Conservation (phyloP, 2,888 invertebrate species). For the Ptychoptera albimana region DNA sequence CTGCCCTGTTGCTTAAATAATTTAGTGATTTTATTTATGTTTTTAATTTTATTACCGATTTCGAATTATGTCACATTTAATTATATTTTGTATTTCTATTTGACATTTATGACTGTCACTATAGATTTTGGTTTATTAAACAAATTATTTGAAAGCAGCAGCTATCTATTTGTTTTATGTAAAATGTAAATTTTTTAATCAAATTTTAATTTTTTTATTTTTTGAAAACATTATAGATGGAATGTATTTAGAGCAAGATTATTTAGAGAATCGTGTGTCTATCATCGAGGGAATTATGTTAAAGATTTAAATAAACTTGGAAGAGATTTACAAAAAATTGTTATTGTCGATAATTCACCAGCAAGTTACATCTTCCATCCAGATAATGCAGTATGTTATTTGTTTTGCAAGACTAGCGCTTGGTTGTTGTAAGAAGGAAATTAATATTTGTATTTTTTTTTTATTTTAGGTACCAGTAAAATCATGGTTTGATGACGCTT, state of each 20-base stretch:
- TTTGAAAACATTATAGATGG: constrained; percentile 45
- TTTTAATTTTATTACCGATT: too few species aligned
- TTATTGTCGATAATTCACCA: constrained; percentile 99
- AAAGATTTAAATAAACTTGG: constrained; percentile 98
- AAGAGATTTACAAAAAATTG: constrained; percentile 86
- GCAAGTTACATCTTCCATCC: constrained; percentile 99
- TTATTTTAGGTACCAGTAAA: constrained; percentile 78
- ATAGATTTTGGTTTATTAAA: too few species aligned
- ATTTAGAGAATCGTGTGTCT: constrained; percentile 99
- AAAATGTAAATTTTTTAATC: too few species aligned
- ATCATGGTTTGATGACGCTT: constrained; percentile 99
- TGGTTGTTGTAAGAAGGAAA: neutral
- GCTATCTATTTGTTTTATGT: too few species aligned
- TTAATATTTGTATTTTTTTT: constrained; percentile 7
- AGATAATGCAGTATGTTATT: constrained; percentile 87
- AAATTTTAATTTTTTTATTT: neutral
- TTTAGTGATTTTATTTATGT: too few species aligned
- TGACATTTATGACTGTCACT: too few species aligned
- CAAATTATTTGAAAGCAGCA: too few species aligned
- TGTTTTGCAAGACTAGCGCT: neutral
- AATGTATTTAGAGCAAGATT: constrained; percentile 89
- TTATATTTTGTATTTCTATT: too few species aligned
- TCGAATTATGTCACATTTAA: too few species aligned
- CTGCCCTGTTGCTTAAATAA: neutral
- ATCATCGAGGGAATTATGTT: constrained; percentile 99